These are phyloP conservation scores for Heliconius melpomene DNA, from an alignment of 1,140 invertebrate genomes.

Conservation along the genomic window DNA sequence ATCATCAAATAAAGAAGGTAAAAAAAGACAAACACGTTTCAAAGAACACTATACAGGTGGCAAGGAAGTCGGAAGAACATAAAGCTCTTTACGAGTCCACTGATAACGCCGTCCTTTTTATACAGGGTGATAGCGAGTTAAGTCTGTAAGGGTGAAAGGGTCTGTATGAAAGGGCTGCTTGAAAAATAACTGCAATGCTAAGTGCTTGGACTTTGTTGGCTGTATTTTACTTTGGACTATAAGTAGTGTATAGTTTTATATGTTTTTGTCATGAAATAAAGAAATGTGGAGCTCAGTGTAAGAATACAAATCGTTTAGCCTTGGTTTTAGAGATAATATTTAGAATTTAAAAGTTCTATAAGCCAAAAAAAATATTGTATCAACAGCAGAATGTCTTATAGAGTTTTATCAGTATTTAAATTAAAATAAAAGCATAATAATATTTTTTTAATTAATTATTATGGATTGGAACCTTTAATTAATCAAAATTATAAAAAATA, in stretches of 20 bases:
- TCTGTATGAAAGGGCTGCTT: background rate
- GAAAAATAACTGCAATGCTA: background rate
- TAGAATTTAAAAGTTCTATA: too few species aligned
- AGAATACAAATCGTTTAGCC: too few species aligned
- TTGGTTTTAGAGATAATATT: too few species aligned
- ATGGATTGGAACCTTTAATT: too few species aligned
- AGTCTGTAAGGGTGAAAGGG: constrained; percentile 22
- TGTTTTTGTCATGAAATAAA: too few species aligned
- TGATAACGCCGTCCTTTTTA: constrained; percentile 29
- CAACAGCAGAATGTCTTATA: too few species aligned
- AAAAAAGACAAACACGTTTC: constrained; percentile 12
- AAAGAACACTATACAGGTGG: constrained; percentile 24
- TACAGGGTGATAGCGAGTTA: constrained; percentile 23
- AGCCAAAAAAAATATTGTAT: too few species aligned
- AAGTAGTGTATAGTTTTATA: background rate
- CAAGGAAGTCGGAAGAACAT: constrained; percentile 36
- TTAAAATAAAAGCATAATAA: too few species aligned
- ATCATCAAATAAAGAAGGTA: constrained; percentile 22
- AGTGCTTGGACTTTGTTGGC: background rate
- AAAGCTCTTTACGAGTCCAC: constrained; percentile 29
- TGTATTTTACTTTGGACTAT: background rate
- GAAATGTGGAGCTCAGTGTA: too few species aligned
- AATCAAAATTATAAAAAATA: too few species aligned
- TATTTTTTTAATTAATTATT: too few species aligned
- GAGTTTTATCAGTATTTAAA: too few species aligned